These are phyloP conservation scores for Stegastes partitus DNA, from an alignment of 2,113 vertebrate genomes.

Conservation along the genomic window DNA sequence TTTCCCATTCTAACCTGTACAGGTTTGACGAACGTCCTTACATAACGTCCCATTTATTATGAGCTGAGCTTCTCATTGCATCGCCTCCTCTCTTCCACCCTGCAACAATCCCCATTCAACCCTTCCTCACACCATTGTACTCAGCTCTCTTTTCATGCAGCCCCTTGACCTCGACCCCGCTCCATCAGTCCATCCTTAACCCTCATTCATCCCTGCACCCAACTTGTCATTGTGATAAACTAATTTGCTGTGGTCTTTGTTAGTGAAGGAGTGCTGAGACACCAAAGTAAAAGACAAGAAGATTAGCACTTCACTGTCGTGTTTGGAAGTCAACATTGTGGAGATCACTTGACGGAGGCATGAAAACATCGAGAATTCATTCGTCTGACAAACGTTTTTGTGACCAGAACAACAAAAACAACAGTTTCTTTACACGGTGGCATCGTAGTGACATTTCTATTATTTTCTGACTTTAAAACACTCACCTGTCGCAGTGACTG, in stretches of 20 bases:
- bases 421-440: not conserved
- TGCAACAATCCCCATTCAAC: not conserved
- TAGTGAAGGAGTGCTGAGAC: not conserved
- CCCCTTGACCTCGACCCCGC: constrained; percentile 13
- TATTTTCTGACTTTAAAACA: not conserved
- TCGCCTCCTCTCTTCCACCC: not conserved
- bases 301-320: not conserved
- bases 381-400: too few relatives aligned
- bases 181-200: constrained; percentile 16
- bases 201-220: constrained; percentile 5
- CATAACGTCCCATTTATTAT: too few relatives aligned
- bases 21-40: too few relatives aligned
- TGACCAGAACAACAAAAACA: not conserved
- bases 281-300: not conserved
- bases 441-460: not conserved
- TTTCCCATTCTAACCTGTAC: too few relatives aligned
- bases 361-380: not conserved
- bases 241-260: constrained; percentile 11
- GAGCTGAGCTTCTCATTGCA: not conserved
- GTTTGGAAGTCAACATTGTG: not conserved
- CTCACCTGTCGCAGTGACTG: constrained; percentile 98
- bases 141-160: constrained; percentile 2
- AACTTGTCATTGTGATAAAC: not conserved
- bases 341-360: not conserved
- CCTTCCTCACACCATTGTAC: not conserved